Percentiles rank a stretch among this genome's conserved stretches.
Conservation (phyloP, 2,113 vertebrate species). For the Columbina picui region DNA sequence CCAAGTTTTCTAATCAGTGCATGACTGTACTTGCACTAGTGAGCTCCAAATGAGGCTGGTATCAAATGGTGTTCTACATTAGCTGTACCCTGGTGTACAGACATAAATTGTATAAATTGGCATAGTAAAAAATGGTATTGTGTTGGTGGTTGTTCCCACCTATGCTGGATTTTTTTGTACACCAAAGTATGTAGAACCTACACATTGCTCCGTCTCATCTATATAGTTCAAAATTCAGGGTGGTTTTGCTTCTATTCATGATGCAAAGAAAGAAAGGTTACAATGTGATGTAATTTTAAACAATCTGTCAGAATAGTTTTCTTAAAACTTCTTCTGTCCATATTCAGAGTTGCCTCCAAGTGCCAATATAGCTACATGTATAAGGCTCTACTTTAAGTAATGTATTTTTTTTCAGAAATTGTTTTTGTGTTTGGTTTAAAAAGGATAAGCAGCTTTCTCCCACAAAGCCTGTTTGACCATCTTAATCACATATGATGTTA, state of each 20-base stretch:
- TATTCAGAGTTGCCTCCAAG: background rate
- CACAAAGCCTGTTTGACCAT: background rate
- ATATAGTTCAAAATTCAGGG: background rate
- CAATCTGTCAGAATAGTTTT: background rate
- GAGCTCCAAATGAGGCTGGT: background rate
- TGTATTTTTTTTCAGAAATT: background rate
- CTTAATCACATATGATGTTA: background rate
- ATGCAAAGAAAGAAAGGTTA: background rate
- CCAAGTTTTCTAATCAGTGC: background rate
- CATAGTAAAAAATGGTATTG: background rate
- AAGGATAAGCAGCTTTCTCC: background rate
- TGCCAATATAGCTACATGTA: background rate
- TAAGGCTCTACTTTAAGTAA: rapidly evolving
- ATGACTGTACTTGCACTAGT: background rate
- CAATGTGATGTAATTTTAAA: background rate
- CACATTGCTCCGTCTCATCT: background rate
- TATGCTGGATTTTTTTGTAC: background rate
- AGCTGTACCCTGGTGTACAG: background rate
- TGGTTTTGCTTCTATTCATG: background rate
- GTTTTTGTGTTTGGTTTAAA: background rate
- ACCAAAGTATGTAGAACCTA: background rate
- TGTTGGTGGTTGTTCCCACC: background rate
- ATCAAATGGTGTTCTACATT: background rate
- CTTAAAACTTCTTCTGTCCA: background rate
- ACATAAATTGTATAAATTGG: background rate